These are phyloP conservation scores for Eupithecia vulgata DNA, from an alignment of 2,888 invertebrate species.

Conservation along the genomic window DNA sequence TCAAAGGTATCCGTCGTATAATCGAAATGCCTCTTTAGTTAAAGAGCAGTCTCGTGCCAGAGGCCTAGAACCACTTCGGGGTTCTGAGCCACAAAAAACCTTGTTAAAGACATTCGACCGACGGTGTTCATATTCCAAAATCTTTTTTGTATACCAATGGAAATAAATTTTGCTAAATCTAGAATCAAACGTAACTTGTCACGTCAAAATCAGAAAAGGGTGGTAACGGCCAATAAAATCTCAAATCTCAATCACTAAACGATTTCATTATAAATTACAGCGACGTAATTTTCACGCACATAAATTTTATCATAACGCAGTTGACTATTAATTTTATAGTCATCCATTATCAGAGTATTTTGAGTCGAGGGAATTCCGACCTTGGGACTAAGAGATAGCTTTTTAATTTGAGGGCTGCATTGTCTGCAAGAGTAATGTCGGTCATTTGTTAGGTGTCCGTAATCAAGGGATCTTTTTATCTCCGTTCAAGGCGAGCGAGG, in stretches of 20 bases:
- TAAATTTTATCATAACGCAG: constrained; percentile 38
- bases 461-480: constrained; percentile 63
- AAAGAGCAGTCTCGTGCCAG: not conserved
- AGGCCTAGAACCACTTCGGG: not conserved
- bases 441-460: constrained; percentile 62
- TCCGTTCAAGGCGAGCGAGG: constrained; percentile 44
- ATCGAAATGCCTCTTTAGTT: not conserved
- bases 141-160: not conserved
- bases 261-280: constrained; percentile 37
- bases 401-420: constrained; percentile 50
- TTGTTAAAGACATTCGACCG: not conserved
- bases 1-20: not conserved
- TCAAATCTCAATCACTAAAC: constrained; percentile 26
- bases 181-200: not conserved
- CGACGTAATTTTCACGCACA: constrained; percentile 34
- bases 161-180: not conserved
- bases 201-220: constrained; percentile 10
- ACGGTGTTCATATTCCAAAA: not conserved
- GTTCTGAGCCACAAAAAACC: not conserved
- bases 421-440: constrained; percentile 57
- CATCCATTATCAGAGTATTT: constrained; percentile 29
- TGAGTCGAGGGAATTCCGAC: constrained; percentile 13
- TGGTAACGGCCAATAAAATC: constrained; percentile 21
- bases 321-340: constrained; percentile 36
- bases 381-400: constrained; percentile 15